Conservation (phyloP, 2,797 vertebrate genomes). For the Syngnathus rostellatus region DNA sequence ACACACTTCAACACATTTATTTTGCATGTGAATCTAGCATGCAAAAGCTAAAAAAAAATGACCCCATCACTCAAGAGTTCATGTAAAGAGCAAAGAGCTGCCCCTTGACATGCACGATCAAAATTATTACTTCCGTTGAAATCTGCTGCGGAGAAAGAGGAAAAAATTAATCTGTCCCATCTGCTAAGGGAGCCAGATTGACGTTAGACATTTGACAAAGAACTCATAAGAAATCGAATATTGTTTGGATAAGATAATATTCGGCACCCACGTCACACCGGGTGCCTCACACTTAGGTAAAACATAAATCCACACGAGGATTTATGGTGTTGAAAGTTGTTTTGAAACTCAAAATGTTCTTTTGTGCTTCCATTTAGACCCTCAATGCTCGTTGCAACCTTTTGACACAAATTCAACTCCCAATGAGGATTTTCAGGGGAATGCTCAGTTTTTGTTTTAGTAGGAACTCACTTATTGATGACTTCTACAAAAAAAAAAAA, state of each 20-base stretch:
- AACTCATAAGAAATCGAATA: conserved; percentile 56
- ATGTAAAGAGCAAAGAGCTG: conserved; percentile 74
- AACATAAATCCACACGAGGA: conserved; percentile 70
- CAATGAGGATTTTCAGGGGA: conserved; percentile 29
- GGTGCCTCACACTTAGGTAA: conserved; percentile 1
- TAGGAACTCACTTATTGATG: conserved; percentile 23
- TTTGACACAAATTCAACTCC: conserved; percentile 19
- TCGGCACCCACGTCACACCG: conserved; percentile 57
- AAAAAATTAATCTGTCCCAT: conserved; percentile 75
- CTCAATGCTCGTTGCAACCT: conserved; percentile 4
- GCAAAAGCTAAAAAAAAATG: conserved; percentile 68
- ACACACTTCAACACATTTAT: conserved; percentile 50
- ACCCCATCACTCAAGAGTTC: conserved; percentile 47
- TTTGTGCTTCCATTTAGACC: conserved; percentile 22
- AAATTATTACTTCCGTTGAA: conserved; percentile 20
- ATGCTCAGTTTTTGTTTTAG: conserved; percentile 46
- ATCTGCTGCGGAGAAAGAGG: conserved; percentile 56
- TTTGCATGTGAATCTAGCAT: conserved; percentile 89
- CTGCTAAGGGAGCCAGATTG: conserved; percentile 75
- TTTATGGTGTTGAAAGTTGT: conserved; percentile 67
- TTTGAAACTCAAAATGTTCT: conserved; percentile 57
- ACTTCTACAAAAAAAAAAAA: conserved; percentile 23
- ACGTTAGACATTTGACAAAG: conserved; percentile 31
- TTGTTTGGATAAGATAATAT: conserved; percentile 51
- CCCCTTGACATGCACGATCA: conserved; percentile 66